Evolutionary conservation across 2,113 vertebrate species (phyloP).

Genomic region (Piaya cayana): DNA sequence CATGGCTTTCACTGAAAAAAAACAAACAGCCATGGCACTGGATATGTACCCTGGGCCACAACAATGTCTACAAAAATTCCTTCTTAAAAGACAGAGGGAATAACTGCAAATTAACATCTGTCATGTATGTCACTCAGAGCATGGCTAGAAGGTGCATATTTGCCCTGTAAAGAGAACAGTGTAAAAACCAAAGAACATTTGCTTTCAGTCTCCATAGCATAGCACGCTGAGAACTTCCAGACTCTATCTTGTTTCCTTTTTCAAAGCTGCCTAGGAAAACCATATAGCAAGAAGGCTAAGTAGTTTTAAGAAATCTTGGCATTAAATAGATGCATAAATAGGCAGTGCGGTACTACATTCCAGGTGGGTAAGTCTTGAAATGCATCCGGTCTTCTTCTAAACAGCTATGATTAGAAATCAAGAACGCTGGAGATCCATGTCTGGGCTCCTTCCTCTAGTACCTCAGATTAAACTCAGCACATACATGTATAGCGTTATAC

Average conservation of each 20-base stretch:
- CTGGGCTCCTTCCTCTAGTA: not conserved
- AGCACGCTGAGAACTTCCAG: not conserved
- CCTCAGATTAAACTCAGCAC: not conserved
- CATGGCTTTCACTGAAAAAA: not conserved
- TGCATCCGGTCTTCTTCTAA: not conserved
- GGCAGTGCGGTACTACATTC: not conserved
- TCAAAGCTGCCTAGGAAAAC: not conserved
- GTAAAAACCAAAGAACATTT: not conserved
- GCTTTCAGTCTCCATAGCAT: not conserved
- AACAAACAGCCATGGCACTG: too few species aligned
- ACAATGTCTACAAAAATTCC: not conserved
- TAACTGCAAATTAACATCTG: not conserved
- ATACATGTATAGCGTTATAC: not conserved
- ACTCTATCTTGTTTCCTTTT: not conserved
- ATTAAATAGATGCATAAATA: not conserved
- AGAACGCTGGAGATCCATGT: not conserved
- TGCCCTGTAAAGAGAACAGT: rapidly evolving
- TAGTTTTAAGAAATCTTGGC: not conserved
- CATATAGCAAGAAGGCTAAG: not conserved
- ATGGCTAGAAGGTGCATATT: not conserved
- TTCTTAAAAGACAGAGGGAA: not conserved
- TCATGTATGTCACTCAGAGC: not conserved
- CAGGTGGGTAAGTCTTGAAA: not conserved
- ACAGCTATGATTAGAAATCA: not conserved
- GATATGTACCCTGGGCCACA: not conserved